A percentile compares a stretch with the other conserved stretches of the same genome.
Conservation (phyloP, 2,113 vertebrate species). For the Pomatorhinus ruficollis region DNA sequence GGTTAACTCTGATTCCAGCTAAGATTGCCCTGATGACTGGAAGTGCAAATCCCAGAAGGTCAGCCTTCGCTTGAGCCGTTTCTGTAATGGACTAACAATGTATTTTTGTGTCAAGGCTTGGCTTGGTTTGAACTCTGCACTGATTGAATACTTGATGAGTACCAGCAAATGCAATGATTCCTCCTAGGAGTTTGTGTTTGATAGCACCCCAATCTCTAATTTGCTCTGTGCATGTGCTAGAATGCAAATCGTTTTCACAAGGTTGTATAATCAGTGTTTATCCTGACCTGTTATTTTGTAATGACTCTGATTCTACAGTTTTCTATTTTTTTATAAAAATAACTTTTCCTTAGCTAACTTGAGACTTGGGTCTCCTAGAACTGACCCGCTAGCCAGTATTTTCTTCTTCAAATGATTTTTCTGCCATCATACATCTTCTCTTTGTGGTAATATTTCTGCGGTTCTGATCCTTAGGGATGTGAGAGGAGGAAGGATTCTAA, state of each 20-base stretch:
- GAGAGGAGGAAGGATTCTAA: not conserved
- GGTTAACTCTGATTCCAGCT: slow-evolving; percentile 12
- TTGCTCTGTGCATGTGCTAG: not conserved
- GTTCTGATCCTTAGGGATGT: not conserved
- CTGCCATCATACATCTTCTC: not conserved
- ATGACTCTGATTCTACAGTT: not conserved
- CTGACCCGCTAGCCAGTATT: not conserved
- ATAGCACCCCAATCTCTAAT: not conserved
- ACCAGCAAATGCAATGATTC: slow-evolving; percentile 2
- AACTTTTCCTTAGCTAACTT: not conserved
- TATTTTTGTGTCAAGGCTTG: slow-evolving; percentile 10
- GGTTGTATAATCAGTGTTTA: not conserved
- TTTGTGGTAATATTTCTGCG: not conserved
- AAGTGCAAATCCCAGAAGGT: slow-evolving; percentile 7
- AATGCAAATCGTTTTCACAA: not conserved
- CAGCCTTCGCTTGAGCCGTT: not conserved
- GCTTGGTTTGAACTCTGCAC: not conserved
- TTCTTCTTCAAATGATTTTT: not conserved
- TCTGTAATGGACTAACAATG: not conserved
- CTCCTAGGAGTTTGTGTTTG: slow-evolving; percentile 28
- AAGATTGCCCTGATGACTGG: slow-evolving; percentile 20
- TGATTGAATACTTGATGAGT: slow-evolving; percentile 47
- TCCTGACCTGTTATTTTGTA: not conserved
- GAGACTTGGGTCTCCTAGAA: not conserved
- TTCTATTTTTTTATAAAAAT: not conserved